Percentiles rank a stretch among this genome's conserved stretches.
Evolutionary conservation across 2,888 invertebrate species (phyloP).

Genomic region (Heliconius ismenius): DNA sequence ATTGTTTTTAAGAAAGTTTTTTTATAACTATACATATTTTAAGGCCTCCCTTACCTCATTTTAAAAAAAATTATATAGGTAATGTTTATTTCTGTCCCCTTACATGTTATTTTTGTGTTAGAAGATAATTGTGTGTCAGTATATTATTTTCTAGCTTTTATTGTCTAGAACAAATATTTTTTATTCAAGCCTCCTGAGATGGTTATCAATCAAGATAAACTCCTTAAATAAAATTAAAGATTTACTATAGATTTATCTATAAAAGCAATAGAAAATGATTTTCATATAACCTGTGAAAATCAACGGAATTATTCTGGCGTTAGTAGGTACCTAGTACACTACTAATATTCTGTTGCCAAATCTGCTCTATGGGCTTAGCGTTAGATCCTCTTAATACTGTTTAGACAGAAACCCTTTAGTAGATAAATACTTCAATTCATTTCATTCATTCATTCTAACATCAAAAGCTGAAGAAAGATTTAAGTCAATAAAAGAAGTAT

Average conservation of each 20-base stretch:
- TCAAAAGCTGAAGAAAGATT: background rate
- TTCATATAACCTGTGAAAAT: background rate
- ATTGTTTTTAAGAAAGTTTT: too few relatives aligned
- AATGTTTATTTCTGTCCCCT: too few relatives aligned
- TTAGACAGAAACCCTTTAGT: background rate
- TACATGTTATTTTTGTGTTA: too few relatives aligned
- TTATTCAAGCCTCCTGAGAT: background rate
- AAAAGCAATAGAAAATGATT: background rate
- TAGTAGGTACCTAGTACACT: background rate
- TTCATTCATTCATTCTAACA: background rate
- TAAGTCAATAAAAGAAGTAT: background rate
- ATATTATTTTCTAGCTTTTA: too few relatives aligned
- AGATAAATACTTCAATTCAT: background rate
- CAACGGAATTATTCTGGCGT: background rate
- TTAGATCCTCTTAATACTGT: conserved; percentile 3
- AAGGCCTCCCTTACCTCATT: too few relatives aligned
- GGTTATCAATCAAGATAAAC: background rate
- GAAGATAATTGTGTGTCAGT: too few relatives aligned
- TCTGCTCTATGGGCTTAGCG: conserved; percentile 14
- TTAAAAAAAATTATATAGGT: too few relatives aligned
- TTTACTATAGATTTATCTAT: background rate
- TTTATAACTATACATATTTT: too few relatives aligned
- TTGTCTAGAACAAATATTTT: too few relatives aligned
- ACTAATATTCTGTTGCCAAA: conserved; percentile 2
- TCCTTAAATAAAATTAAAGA: background rate